A percentile compares a stretch with the other conserved stretches of the same genome.
These are phyloP conservation scores for Boulengerochromis microlepis DNA, from an alignment of 2,113 vertebrate species.

Conservation along the genomic window DNA sequence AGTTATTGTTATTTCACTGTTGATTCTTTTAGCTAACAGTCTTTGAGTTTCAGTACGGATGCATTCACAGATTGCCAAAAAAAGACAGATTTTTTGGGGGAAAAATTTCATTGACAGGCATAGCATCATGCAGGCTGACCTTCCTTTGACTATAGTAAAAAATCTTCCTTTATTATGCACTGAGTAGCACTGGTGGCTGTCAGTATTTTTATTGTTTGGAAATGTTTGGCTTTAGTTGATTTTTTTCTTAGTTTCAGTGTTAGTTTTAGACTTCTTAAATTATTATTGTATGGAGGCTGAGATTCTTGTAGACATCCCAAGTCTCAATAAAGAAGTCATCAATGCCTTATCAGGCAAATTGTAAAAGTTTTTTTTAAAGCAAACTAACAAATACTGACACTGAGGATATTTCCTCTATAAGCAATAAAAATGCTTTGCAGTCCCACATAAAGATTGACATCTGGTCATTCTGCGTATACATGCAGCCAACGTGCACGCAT, in stretches of 20 bases:
- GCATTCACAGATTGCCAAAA: fast-evolving
- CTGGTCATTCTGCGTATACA: fast-evolving
- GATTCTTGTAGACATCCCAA: not conserved
- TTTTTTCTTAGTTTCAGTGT: not conserved
- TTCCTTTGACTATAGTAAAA: not conserved
- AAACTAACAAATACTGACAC: not conserved
- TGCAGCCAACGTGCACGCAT: not conserved
- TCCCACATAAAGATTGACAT: not conserved
- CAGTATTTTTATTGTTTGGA: not conserved
- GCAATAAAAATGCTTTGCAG: not conserved
- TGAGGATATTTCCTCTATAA: not conserved
- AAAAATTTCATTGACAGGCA: not conserved
- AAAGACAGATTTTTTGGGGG: fast-evolving
- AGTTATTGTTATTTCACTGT: not conserved
- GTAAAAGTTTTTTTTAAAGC: not conserved
- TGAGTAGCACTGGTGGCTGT: not conserved
- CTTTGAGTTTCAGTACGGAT: not conserved
- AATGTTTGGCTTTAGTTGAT: not conserved
- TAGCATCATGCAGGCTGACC: not conserved
- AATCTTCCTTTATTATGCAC: not conserved
- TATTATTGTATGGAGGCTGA: not conserved
- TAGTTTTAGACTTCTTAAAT: not conserved
- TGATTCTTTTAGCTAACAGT: not conserved
- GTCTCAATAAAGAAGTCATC: not conserved
- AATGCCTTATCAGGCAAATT: not conserved